Conservation (phyloP, 2,888 invertebrate species). For the Dryadula phaetusa region DNA sequence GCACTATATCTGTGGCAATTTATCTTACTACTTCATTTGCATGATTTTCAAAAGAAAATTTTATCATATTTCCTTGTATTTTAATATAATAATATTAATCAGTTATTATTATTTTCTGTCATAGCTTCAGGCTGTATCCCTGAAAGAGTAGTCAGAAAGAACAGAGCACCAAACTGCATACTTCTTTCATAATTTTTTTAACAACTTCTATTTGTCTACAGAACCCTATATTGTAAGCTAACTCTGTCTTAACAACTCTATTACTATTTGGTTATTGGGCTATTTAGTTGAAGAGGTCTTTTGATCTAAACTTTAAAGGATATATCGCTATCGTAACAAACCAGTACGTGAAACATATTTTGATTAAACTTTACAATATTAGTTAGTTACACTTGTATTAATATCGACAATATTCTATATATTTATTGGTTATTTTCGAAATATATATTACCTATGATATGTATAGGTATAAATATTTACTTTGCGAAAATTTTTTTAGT, state of each 20-base stretch:
- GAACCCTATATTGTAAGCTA: neutral
- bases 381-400: neutral
- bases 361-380: neutral
- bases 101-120: no score
- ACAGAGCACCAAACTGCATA: no score
- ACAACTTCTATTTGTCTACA: neutral
- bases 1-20: no score
- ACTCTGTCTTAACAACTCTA: neutral
- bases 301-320: constrained; percentile 46
- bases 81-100: no score
- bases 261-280: constrained; percentile 7
- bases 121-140: no score
- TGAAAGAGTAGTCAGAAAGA: no score
- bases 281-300: constrained; percentile 48
- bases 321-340: constrained; percentile 33
- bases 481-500: no score
- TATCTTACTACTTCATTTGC: no score
- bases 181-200: neutral
- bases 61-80: no score
- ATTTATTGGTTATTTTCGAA: neutral
- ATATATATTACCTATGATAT: neutral
- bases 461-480: neutral
- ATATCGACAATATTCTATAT: neutral
- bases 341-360: constrained; percentile 29
- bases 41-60: no score